Conservation (phyloP, 2,797 vertebrate genomes). For the Artibeus jamaicensis region DNA sequence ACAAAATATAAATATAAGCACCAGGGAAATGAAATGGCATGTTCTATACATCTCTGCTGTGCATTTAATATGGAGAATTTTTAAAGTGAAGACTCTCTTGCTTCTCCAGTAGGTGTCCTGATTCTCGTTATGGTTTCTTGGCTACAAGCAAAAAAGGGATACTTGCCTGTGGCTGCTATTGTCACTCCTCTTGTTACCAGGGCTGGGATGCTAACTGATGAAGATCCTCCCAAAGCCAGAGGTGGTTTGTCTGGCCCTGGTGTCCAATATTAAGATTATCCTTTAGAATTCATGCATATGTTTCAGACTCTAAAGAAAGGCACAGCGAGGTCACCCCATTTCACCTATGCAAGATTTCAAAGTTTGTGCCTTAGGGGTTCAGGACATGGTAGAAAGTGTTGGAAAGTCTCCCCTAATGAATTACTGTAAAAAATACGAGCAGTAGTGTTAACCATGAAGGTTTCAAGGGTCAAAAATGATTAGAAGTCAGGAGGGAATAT, state of each 20-base stretch:
- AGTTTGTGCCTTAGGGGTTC: not conserved
- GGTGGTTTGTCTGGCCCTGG: not conserved
- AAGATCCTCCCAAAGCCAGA: not conserved
- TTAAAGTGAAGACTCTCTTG: not conserved
- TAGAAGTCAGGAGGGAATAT: not conserved
- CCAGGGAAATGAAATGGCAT: not conserved
- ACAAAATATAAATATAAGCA: not conserved
- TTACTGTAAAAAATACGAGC: not conserved
- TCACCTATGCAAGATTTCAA: not conserved
- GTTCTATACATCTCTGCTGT: not conserved
- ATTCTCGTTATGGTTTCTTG: not conserved
- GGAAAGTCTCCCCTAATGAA: not conserved
- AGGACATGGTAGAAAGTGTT: not conserved
- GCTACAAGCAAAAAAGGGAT: not conserved
- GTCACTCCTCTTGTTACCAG: not conserved
- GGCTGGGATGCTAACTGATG: not conserved
- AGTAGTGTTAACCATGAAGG: not conserved
- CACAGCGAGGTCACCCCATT: not conserved
- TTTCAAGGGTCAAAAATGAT: not conserved
- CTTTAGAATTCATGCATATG: not conserved
- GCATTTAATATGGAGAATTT: not conserved
- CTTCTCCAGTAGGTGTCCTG: not conserved
- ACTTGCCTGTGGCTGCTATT: not conserved
- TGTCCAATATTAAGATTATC: not conserved
- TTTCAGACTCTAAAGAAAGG: not conserved